phyloP scores from a whole-genome alignment of 2,113 vertebrate genomes.

The Sinocyclocheilus anophthalmus region DNA sequence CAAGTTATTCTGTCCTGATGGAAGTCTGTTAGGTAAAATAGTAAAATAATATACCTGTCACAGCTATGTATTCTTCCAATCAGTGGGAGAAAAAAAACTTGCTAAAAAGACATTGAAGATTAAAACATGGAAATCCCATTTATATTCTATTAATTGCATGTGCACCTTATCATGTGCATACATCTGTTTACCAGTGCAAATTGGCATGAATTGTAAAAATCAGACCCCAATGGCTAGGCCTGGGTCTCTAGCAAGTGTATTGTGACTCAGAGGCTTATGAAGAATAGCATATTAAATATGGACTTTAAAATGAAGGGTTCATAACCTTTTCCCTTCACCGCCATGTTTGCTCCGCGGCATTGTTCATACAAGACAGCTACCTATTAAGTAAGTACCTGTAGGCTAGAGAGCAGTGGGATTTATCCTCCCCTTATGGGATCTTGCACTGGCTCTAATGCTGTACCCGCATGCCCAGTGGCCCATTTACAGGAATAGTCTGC shows the following conservation, averaged over 20 bases:
- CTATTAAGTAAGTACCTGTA: conserved; percentile 65
- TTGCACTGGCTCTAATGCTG: conserved; percentile 42
- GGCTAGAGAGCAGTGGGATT: conserved; percentile 59
- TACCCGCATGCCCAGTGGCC: conserved; percentile 59
- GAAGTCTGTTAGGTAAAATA: no score
- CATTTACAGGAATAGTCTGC: conserved; percentile 60
- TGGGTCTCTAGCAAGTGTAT: conserved; percentile 6
- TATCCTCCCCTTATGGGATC: conserved; percentile 55
- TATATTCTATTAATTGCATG: background rate
- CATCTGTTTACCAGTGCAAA: conserved; percentile 12
- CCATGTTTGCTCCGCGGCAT: conserved; percentile 41
- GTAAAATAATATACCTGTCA: background rate
- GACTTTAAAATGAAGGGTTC: conserved; percentile 53
- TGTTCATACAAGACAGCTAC: conserved; percentile 61
- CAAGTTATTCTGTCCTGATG: no score
- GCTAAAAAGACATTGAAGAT: background rate
- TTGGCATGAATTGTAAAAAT: conserved; percentile 28
- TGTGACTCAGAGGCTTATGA: conserved; percentile 47
- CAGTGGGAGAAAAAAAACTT: background rate
- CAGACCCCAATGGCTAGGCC: conserved; percentile 14
- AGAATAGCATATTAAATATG: conserved; percentile 58
- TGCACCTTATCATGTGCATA: background rate
- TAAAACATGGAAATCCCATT: background rate
- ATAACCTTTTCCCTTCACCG: conserved; percentile 49
- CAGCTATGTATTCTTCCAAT: background rate